Evolutionary conservation across 2,113 vertebrate species (phyloP), one percentile per base, ranked within the genome.

Genomic region (Ameiurus melas): DNA sequence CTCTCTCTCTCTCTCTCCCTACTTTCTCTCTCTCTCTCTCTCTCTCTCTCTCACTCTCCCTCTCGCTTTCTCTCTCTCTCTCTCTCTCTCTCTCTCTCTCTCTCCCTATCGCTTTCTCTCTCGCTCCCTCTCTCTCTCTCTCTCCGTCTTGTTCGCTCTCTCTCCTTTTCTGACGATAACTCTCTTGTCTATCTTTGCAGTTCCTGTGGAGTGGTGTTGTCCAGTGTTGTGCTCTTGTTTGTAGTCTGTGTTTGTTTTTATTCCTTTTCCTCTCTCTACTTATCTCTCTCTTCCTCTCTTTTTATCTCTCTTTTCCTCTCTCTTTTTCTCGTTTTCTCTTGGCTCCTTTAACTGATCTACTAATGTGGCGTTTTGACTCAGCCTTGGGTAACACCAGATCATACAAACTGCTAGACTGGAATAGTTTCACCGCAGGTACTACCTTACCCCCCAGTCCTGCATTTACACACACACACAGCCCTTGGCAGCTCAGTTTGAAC

Each of bases 351-450:
- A 97, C 96, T 97, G 96, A 97, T 98, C 97, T 98, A 97, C 98
- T 99, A 98, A 99, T 97, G 98, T 98, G 97, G 97, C 98, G 97
- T 99, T 98, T 97, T 98, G 97, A 98, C 97, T 97, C 98, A 99
- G 98, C 98, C 96, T 98, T 99, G 98, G 98, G 98, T 99, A 99
- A 99, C 97, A 98, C 97, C 93, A 98, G 98, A 98, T 98, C 98
- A 96, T 98, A 99, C 98, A 99, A 99, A 99, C 98, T 99, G 96
- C 98, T 99, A 99, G 98, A 99, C 98, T 99, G 98, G 98, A 99
- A 99, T 99, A 99, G 98, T 99, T 97, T 97, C 98, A 97, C 97
- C 95, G 97, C 98, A 99, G 98, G 98, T 99, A 99, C 98, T 98
- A 97, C 93, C 95, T 93, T 87, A 87, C 95, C 93, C 95, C 95